Base-by-base conservation (phyloP, 2,888 invertebrate genomes). In the Pristionchus maxplancki region DNA sequence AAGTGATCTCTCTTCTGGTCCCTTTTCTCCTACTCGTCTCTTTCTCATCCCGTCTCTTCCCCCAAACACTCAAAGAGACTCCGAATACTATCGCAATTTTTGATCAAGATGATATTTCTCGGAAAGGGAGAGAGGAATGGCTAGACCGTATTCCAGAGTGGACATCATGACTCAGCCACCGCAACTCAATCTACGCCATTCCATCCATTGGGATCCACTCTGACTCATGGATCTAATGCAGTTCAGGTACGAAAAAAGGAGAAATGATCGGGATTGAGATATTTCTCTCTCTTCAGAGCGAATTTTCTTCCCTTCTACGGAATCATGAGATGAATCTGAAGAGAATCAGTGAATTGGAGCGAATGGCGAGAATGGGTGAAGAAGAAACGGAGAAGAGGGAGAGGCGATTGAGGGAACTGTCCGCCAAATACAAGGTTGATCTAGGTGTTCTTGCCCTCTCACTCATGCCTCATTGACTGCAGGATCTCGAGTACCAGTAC, bases 401-500 rank as follows among this genome's bases (percentile, higher is more conserved):
- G 31, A 15, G n/a, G 4, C 24, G 40, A 34, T 13, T 50, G 44
- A 4, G 37, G 50, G 86, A 71, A 71, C 24, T 67, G 71, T 64
- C 58, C 40, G 48, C 44, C 71, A 87, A 87, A 34, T 87, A 87
- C 71, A 87, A 87, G 71, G 86, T 87, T 40, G 48, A 48, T 9
- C 24, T 24, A 8, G 24, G 31, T 40, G 62, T 28, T 28, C 20
- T 83, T 64, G 31, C 24, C 71, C 17, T n/a, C 48, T 34, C 13
- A 50, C 67, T 71, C 17, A 31, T 48, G 71, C 24, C 28, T 44
- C 44, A 67, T 83, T 58, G n/a, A 1, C 88, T 89, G 37, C 88
- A 89, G 90, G 88, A 84, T 48, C 88, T 90, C 2, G 50, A 87
- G 58, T 67, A 84, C n/a, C 89, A 89, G 40, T 86, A 90, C 71